Base-by-base conservation (phyloP, 2,888 invertebrate genomes). In the Rhingia rostrata region DNA sequence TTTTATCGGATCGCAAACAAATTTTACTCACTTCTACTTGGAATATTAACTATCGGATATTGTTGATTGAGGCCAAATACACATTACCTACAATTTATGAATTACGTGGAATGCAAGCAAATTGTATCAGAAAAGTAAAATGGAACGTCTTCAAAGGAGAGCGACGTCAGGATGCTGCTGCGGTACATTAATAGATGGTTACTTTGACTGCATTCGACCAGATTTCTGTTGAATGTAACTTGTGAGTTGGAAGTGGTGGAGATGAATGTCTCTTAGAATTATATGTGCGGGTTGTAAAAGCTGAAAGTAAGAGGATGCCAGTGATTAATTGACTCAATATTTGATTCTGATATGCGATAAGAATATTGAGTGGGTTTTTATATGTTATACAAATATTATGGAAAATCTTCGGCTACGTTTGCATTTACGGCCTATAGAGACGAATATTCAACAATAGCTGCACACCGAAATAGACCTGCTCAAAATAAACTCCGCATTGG, bases 1-100 rank as follows among this genome's bases (percentile, higher is more conserved):
- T 84, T 84, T 84, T 84, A 84, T 84, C 73, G 84, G 74, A 80
- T 84, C 80, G 80, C 84, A 84, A 84, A 84, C 84, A 84, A 84
- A 84, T 84, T 84, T 84, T 60, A 75, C 80, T 84, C 84, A 80
- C 80, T 84, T 80, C 84, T 56, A 54, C 74, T 75, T 53, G 64
- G 84, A 84, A 84, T 84, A 84, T 80, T 84, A 84, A 84, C 84
- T 75, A 84, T 64, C 69, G 70, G 74, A 84, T 84, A 84, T 70
- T 84, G 80, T 84, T 84, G 84, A 84, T 84, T 84, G 84, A 80
- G 84, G 64, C 70, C 70, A 72, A 80, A 84, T 84, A 80, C 74
- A 69, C 80, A 84, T 80, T 69, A 80, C 64, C 60, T 75, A 61
- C 80, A 80, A 84, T 79, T 80, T 80, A 84, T 84, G 80, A 84